Evolutionary conservation across 2,113 vertebrate genomes (phyloP), one percentile per base, ranked within the genome.

Genomic region (Hippolais icterina): DNA sequence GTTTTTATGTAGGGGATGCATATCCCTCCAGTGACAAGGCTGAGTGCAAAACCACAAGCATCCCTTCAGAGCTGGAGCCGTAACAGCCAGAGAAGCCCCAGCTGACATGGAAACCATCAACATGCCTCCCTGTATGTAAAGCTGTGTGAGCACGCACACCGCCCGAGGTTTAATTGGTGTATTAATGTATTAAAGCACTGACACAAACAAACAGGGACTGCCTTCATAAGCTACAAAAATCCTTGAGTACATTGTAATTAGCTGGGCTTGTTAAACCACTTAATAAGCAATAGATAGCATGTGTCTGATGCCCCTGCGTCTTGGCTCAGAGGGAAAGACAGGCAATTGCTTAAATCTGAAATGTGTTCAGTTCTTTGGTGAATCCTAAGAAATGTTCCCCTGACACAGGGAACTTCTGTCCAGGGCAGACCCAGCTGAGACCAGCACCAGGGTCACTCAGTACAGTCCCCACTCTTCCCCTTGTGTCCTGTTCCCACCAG

Each of bases 141-240:
- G 81, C 72, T 59, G 63, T 66, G 29, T 82, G 66, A 80, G n/a
- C 90, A 89, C 25, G 0, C 41, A 60, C 54, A 56, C 39, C 20
- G 15, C 19, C 50, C 2, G 2, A 64, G 77, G 53, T 88, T 94
- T 82, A 64, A 95, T 79, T 94, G 94, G 33, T 86, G 71, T 87
- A 74, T 91, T 92, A 90, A 94, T 57, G 94, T 79, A 79, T 83
- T 83, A 94, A 96, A 90, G 71, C 70, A 92, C 33, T 66, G 96
- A 93, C 75, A 96, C 72, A 94, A 93, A 97, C 87, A 94, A 94
- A 96, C 81, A 93, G 80, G 44, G 61, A 69, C 72, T 6, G 49
- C 65, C 96, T 93, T 90, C 82, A 49, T 87, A 81, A 91, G 83
- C 80, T 59, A 84, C 80, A 66, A 96, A 96, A 94, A 96, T 87